Percentiles rank a stretch among this genome's conserved stretches.
These are phyloP conservation scores for Julus scandinavius DNA, from an alignment of 2,888 invertebrate species.

Conservation along the genomic window DNA sequence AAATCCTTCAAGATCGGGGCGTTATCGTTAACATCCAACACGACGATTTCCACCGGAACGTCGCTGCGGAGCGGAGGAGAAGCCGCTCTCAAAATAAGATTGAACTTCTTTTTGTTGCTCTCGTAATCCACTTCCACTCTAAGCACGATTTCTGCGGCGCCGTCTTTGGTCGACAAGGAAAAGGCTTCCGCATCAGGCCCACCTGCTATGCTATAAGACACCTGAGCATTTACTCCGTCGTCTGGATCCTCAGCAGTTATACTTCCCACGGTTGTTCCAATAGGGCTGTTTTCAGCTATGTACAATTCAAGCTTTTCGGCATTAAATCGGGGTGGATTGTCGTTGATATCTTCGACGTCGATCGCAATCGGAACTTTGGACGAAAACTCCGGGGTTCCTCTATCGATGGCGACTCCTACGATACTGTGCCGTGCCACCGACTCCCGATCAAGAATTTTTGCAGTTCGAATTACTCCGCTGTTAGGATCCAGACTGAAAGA, in stretches of 20 bases:
- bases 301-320: conserved; percentile 88
- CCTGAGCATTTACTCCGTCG: conserved; percentile 88
- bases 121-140: conserved; percentile 96
- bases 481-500: conserved; percentile 93
- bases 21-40: conserved; percentile 96
- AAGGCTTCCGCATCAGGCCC: conserved; percentile 69
- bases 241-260: conserved; percentile 92
- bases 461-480: conserved; percentile 90
- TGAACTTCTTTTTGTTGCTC: conserved; percentile 88
- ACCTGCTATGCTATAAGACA: conserved; percentile 94
- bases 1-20: conserved; percentile 92
- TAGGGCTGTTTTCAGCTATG: conserved; percentile 95
- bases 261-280: conserved; percentile 92
- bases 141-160: conserved; percentile 84
- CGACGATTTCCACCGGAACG: conserved; percentile 85
- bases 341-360: conserved; percentile 85
- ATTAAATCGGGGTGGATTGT: conserved; percentile 89
- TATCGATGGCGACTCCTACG: conserved; percentile 88
- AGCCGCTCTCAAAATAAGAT: conserved; percentile 87
- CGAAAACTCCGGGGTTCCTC: conserved; percentile 78
- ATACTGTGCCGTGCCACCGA: conserved; percentile 85
- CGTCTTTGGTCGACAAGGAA: conserved; percentile 68
- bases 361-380: conserved; percentile 73
- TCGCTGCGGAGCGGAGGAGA: conserved; percentile 90
- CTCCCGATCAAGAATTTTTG: conserved; percentile 90